Conservation (phyloP, 2,888 invertebrate genomes). For the Geophilus truncorum region DNA sequence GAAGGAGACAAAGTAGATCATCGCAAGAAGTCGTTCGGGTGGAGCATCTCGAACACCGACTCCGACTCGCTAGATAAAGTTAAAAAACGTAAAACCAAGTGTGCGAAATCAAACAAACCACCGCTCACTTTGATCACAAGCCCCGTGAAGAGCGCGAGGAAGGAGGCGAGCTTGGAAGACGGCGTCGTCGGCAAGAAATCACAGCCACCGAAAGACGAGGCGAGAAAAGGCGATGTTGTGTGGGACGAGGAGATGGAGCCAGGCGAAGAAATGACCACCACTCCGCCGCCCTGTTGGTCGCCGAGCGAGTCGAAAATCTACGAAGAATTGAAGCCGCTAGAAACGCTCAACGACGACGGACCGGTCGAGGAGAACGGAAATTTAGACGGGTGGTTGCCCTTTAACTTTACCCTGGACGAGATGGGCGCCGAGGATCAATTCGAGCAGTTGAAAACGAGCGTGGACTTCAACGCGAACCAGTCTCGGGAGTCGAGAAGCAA, state of each 20-base stretch:
- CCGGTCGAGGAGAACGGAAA: neutral
- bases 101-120: neutral
- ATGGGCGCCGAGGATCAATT: neutral
- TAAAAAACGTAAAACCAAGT: neutral
- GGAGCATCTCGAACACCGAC: neutral
- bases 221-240: neutral
- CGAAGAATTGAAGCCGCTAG: neutral
- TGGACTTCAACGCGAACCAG: neutral
- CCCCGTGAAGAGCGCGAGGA: neutral
- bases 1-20: conserved; percentile 33
- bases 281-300: conserved; percentile 28
- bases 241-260: neutral
- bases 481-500: neutral
- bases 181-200: neutral
- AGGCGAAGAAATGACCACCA: neutral
- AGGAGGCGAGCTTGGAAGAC: neutral
- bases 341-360: neutral
- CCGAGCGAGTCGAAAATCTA: conserved; percentile 7
- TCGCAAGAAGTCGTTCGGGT: conserved; percentile 34
- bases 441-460: neutral
- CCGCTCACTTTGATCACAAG: neutral
- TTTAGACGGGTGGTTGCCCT: neutral
- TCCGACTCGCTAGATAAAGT: neutral
- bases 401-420: neutral
- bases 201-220: neutral